Conservation (phyloP, 2,113 vertebrate genomes). For the Anas platyrhynchos region DNA sequence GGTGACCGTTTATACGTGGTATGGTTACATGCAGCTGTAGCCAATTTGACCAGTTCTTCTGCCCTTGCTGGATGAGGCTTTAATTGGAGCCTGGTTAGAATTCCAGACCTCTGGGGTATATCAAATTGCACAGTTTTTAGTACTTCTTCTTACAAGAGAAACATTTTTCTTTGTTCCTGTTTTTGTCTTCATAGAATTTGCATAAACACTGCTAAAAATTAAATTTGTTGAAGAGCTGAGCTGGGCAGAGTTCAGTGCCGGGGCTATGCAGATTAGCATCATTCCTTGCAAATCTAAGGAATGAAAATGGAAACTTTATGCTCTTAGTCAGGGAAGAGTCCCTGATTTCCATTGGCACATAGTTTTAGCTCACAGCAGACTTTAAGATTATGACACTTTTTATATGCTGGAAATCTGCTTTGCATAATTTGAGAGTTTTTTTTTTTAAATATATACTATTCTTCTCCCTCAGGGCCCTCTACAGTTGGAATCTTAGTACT, state of each 20-base stretch:
- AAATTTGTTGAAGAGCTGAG: not conserved
- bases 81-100: not conserved
- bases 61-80: not conserved
- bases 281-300: not conserved
- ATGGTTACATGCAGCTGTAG: not conserved
- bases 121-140: not conserved
- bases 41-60: not conserved
- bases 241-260: not conserved
- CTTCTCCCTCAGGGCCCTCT: conserved; percentile 48
- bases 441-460: not conserved
- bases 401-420: conserved; percentile 45
- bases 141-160: not conserved
- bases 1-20: not conserved
- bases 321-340: not conserved
- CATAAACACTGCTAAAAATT: not conserved
- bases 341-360: not conserved
- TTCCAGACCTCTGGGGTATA: not conserved
- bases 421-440: conserved; percentile 38
- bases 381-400: conserved; percentile 41
- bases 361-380: conserved; percentile 31
- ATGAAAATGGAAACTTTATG: not conserved
- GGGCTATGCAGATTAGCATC: not conserved
- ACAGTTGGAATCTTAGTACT: conserved; percentile 26
- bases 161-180: not conserved
- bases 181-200: not conserved